phyloP scores from a whole-genome alignment of 2,888 invertebrate genomes.

The Drepanosiphum platanoidis region DNA sequence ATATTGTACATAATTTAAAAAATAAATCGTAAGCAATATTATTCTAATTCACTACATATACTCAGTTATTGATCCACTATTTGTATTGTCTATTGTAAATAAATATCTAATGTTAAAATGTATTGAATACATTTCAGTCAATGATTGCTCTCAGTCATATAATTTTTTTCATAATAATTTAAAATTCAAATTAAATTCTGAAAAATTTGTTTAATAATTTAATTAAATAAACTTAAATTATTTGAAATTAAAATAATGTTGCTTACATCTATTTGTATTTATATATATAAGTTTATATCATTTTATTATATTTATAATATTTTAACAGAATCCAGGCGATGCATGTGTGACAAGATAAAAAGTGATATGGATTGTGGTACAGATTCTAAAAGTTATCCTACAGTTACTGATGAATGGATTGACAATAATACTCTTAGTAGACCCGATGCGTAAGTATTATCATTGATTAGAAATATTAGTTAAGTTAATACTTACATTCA shows the following conservation, averaged over 20 bases:
- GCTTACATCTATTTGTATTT: neutral
- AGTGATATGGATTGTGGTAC: slow-evolving; percentile 61
- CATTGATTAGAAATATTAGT: neutral
- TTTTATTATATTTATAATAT: neutral
- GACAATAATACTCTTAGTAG: slow-evolving; percentile 58
- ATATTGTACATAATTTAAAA: neutral
- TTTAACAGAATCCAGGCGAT: slow-evolving; percentile 51
- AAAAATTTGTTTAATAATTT: no score
- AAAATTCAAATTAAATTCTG: no score
- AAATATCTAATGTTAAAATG: no score
- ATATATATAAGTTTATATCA: neutral
- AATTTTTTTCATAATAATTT: no score
- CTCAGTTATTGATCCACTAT: no score
- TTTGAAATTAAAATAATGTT: neutral
- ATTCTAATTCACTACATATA: no score
- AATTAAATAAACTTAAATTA: neutral
- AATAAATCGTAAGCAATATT: neutral
- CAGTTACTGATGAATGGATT: slow-evolving; percentile 61
- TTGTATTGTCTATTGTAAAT: no score
- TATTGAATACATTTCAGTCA: no score
- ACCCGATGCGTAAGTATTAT: slow-evolving; percentile 51
- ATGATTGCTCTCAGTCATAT: no score
- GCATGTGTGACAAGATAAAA: slow-evolving; percentile 51
- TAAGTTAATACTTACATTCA: neutral
- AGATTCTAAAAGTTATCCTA: slow-evolving; percentile 60